Base-by-base conservation (phyloP, 2,113 vertebrate genomes). In the Onychostruthus taczanowskii region DNA sequence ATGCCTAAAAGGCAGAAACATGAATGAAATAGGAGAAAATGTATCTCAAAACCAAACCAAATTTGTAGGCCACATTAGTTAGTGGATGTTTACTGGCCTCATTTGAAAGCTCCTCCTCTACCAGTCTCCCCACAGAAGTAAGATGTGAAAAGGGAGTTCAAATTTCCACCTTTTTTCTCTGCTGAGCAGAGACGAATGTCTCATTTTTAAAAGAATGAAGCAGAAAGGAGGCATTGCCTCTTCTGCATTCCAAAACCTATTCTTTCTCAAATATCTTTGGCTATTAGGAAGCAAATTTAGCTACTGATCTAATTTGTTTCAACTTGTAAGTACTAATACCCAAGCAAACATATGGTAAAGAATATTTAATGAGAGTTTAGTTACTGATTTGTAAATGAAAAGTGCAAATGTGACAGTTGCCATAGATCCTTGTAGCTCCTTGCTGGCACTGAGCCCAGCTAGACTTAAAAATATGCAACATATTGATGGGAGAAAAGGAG, bases 341-440 rank as follows among this genome's bases (percentile, higher is more conserved):
- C 94, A 91, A 84, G 93, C 64, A 95, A 96, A 95, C 96, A 97
- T 97, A 97, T 96, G 96, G 87, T 96, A 94, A 94, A 88, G 96
- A 97, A 97, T 96, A 97, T 93, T 96, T 97, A 96, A 97, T 97
- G 95, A 94, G 96, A 96, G 79, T 95, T 95, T 95, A 97, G 95
- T 85, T 96, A 95, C 95, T 33, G 49, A 94, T 96, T 97, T 97
- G 97, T 96, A 97, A 96, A 95, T 94, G 92, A 70, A 96, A 97
- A 97, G 93, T 96, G 95, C 95, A 97, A 96, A 94, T 95, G 90
- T 95, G 95, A 92, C 95, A 95, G 95, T 96, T 97, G 93, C 95
- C 87, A 95, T 93, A 97, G 96, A 97, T 95, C 82, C 87, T 85
- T 89, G 82, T 83, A 95, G 82, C 39, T 96, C 62, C 84, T 96